Evolutionary conservation across 2,888 invertebrate species (phyloP).

Genomic region (Parnassius smintheus): DNA sequence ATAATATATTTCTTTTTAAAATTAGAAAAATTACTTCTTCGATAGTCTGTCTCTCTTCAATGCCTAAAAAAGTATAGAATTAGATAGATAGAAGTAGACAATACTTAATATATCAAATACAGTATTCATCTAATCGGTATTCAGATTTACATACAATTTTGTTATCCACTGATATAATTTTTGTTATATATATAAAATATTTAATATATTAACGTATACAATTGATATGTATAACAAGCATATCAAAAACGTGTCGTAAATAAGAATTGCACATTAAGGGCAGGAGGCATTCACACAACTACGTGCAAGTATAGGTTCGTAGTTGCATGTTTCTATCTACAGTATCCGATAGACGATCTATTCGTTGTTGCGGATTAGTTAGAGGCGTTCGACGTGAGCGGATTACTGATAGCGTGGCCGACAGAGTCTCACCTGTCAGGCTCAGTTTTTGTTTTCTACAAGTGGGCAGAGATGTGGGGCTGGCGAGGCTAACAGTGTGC

Average conservation of each 20-base stretch:
- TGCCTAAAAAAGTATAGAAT: no score
- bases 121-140: no score
- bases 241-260: conserved; percentile 12
- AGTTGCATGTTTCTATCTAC: conserved; percentile 3
- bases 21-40: no score
- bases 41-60: no score
- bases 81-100: no score
- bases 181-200: no score
- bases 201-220: no score
- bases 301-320: background rate
- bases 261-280: conserved; percentile 5
- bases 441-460: conserved; percentile 86
- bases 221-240: background rate
- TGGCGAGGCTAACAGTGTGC: conserved; percentile 83
- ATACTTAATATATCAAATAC: no score
- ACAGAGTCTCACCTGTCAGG: conserved; percentile 80
- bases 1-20: no score
- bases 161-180: no score
- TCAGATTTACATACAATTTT: no score
- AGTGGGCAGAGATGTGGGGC: conserved; percentile 82
- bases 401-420: conserved; percentile 31
- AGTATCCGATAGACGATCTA: conserved; percentile 41
- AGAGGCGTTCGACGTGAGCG: conserved; percentile 6
- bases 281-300: conserved; percentile 1
- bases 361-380: conserved; percentile 43